Base-by-base conservation (phyloP, 2,888 invertebrate genomes). In the Trissolcus japonicus region DNA sequence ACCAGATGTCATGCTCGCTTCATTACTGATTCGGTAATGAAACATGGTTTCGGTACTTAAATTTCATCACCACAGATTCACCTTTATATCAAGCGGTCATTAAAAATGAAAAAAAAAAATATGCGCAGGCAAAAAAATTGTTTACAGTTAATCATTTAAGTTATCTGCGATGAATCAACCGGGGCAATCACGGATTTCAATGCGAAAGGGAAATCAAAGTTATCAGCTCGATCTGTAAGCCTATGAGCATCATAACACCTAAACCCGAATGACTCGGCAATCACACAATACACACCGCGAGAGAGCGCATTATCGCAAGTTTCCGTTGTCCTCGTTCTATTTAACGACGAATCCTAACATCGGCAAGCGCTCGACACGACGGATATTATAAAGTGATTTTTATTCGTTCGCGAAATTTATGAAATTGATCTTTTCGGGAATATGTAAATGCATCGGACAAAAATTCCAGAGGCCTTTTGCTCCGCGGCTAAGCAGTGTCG, bases 261-360 rank as follows among this genome's bases (percentile, higher is more conserved):
- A 53, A 57, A 72, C 59, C 59, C 29, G 25, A 74, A 74, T 50
- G 62, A 48, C 50, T 51, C 66, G 14, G 57, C 56, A 62, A 62
- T 66, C 55, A 61, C 62, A 25, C 25, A 62, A 66, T 61, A 7
- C 56, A 56, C 66, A 67, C 4, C 2, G 3, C 73, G 74, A 67
- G 67, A 73, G 66, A 66, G 66, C 51, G 61, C 59, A 66, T 74
- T 62, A 62, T 74, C 74, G 35, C 35, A 43, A 54, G 62, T 81
- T 79, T 79, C 79, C 81, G 74, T 79, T 77, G 83, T 82, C 82
- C 83, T 81, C 82, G 84, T 84, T 82, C 83, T 81, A 83, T 82
- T 83, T 35, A 35, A 35, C 83, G 16, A 35, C 62, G 53, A 61
- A 25, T 57, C 61, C 74, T 74, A 67, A 50, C 46, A 46, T 16